Base-by-base conservation (phyloP, 2,888 invertebrate genomes). In the Arctia plantaginis region DNA sequence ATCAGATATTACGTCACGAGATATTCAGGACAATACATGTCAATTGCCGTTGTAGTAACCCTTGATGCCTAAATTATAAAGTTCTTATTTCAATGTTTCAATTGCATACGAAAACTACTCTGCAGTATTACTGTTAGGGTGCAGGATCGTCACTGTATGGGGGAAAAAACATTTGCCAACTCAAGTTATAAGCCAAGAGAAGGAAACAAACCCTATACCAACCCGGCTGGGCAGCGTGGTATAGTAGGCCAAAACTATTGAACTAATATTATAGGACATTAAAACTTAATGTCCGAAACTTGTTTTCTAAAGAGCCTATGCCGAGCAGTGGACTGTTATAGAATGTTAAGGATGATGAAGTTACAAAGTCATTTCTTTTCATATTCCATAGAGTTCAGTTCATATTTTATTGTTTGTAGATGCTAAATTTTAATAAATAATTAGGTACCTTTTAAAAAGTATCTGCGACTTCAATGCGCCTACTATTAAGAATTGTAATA, bases 1-100 rank as follows among this genome's bases (percentile, higher is more conserved):
- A 86, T 87, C 83, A 80, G 81, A 87, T 89, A 87, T 86, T 82
- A 78, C 73, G 83, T 87, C 86, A 87, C 86, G 76, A 74, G 69
- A 70, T 75, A 74, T 75, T 44, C 55, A 72, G 73, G 65, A 77
- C 76, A 77, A 75, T 65, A 72, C 23, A 59, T n/a, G 41, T 13
- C 73, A 69, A 65, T 55, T 59, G 71, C 23, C 8, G 1, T 18
- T 35, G 23, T n/a, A 35, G 18, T 47, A 27, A 77, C 73, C 67
- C 73, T 73, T 85, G 82, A 39, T 0, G 0, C 0, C 0, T 35
- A 7, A 0, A 0, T 0, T 7, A 73, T 82, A 86, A 72, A 76
- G 80, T 77, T 76, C 39, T 80, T 35, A 72, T 73, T 84, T 2
- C 44, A 47, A 35, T 72, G 69, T 73, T 39, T 1, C 4, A 59